These are phyloP conservation scores for Leptinotarsa undecemlineata DNA, from an alignment of 1,140 invertebrate genomes.

Conservation along the genomic window DNA sequence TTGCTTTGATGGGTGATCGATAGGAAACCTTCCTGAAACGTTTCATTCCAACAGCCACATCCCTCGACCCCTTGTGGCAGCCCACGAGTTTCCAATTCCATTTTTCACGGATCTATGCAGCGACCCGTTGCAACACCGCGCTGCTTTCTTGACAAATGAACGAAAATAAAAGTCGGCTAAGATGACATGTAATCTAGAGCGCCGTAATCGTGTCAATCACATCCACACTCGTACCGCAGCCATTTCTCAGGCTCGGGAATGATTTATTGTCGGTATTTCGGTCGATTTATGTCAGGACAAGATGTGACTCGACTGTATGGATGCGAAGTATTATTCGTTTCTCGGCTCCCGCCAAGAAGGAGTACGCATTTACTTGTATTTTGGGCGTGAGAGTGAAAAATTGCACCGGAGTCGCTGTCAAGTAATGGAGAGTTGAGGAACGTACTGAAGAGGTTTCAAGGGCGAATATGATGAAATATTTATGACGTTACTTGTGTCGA, in stretches of 20 bases:
- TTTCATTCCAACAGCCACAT: too few species aligned
- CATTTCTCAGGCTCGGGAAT: conserved; percentile 7
- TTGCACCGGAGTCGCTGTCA: too few species aligned
- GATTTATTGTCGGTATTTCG: conserved; percentile 12
- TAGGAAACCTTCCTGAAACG: too few species aligned
- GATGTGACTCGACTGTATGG: conserved; percentile 2
- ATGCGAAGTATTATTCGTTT: background rate
- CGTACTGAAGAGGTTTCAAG: too few species aligned
- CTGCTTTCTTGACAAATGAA: conserved; percentile 16
- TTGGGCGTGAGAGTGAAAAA: too few species aligned
- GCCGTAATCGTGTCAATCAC: conserved; percentile 1
- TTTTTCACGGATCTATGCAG: too few species aligned
- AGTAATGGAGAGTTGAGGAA: too few species aligned
- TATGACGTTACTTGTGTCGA: too few species aligned
- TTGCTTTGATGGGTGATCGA: too few species aligned
- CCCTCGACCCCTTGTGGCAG: too few species aligned
- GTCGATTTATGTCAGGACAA: conserved; percentile 15
- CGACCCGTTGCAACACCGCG: background rate
- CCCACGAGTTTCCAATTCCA: background rate
- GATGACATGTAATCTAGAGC: conserved; percentile 10
- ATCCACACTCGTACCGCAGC: background rate
- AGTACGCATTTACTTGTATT: too few species aligned
- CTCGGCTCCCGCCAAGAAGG: background rate
- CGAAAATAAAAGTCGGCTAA: background rate
- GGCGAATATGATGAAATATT: too few species aligned